Conservation (phyloP, 2,888 invertebrate genomes). For the Choristoneura rosaceana region DNA sequence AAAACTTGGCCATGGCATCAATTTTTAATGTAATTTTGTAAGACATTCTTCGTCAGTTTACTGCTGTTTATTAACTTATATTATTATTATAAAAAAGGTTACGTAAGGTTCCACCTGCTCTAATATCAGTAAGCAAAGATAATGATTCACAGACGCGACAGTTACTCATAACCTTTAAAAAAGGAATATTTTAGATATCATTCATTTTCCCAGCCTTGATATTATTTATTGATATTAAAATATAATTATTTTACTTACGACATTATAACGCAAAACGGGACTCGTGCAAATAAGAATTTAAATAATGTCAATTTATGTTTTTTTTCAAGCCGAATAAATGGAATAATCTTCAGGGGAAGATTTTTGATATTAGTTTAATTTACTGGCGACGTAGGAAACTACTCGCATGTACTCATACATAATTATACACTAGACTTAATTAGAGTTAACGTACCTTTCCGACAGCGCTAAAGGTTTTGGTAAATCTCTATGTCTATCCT, state of each 20-base stretch:
- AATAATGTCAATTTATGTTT: not conserved
- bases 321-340: not conserved
- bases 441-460: conserved; percentile 67
- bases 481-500: conserved; percentile 82
- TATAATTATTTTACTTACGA: not conserved
- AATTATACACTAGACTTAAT: conserved; percentile 67
- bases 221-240: conserved; percentile 2
- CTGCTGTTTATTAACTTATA: too few species aligned
- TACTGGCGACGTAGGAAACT: conserved; percentile 30
- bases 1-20: too few species aligned
- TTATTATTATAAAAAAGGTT: too few species aligned
- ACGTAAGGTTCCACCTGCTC: too few species aligned
- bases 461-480: conserved; percentile 77
- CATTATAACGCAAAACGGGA: not conserved
- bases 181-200: not conserved
- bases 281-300: not conserved
- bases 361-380: conserved; percentile 28
- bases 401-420: conserved; percentile 63
- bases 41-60: too few species aligned
- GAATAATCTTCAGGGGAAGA: not conserved
- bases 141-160: too few species aligned
- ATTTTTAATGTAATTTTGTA: too few species aligned
- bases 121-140: too few species aligned
- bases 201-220: not conserved
- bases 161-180: too few species aligned